A percentile compares a stretch with the other conserved stretches of the same genome.
phyloP scores from a whole-genome alignment of 2,113 vertebrate species.

The Cryptomyrus ogoouensis region DNA sequence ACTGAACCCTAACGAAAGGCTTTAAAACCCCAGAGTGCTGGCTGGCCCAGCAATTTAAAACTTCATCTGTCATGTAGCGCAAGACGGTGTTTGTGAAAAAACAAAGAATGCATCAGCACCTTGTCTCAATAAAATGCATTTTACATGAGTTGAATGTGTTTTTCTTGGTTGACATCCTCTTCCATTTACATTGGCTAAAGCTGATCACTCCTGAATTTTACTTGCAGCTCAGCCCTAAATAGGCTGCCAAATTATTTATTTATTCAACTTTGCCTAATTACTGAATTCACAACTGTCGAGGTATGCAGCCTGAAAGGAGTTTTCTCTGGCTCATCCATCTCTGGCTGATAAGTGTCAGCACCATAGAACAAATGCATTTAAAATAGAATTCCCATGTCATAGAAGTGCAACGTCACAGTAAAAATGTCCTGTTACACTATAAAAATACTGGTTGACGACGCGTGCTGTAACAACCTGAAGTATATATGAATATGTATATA shows the following conservation, averaged over 20 bases:
- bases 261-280: not conserved
- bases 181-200: not conserved
- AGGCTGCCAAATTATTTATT: not conserved
- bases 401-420: not conserved
- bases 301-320: not conserved
- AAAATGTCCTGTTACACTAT: not conserved
- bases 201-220: not conserved
- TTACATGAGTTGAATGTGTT: not conserved
- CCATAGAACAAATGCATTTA: not conserved
- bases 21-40: not conserved
- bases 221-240: not conserved
- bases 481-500: not conserved
- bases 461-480: not conserved
- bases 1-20: not conserved
- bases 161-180: not conserved
- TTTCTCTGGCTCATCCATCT: not conserved
- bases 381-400: not conserved
- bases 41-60: not conserved
- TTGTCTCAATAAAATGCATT: not conserved
- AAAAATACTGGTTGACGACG: not conserved
- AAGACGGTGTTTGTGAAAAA: not conserved
- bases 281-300: not conserved
- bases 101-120: not conserved
- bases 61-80: not conserved
- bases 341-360: not conserved